Percentiles rank a stretch among this genome's conserved stretches.
Evolutionary conservation across 2,113 vertebrate species (phyloP).

Genomic region (Peromyscus maniculatus): DNA sequence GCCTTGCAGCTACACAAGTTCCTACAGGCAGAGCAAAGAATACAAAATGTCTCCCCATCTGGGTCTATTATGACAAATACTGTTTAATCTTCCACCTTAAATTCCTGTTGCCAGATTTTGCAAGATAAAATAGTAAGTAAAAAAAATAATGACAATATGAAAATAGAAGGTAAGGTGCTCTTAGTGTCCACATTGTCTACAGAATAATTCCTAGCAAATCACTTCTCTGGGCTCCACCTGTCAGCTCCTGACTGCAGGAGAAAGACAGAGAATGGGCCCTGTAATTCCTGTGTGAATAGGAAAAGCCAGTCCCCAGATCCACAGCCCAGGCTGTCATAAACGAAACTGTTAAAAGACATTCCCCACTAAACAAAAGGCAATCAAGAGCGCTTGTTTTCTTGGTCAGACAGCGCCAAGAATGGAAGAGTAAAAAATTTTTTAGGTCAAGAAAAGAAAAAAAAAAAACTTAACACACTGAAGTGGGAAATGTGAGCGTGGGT

Average conservation of each 20-base stretch:
- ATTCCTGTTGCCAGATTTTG: slow-evolving; percentile 85
- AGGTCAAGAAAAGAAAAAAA: background rate
- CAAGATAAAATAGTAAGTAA: slow-evolving; percentile 41
- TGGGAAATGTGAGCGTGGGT: background rate
- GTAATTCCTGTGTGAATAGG: slow-evolving; percentile 81
- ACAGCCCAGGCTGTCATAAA: slow-evolving; percentile 79
- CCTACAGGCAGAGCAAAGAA: slow-evolving; percentile 86
- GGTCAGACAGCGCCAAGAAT: slow-evolving; percentile 78
- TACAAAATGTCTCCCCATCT: slow-evolving; percentile 88
- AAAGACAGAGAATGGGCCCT: slow-evolving; percentile 82
- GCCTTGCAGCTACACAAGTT: slow-evolving; percentile 87
- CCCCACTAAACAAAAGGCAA: slow-evolving; percentile 69
- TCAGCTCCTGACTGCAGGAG: slow-evolving; percentile 81
- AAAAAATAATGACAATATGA: slow-evolving; percentile 83
- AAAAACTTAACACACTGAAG: background rate
- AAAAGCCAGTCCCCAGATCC: slow-evolving; percentile 84
- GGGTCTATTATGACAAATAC: slow-evolving; percentile 88
- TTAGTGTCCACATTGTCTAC: slow-evolving; percentile 86
- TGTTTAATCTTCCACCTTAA: slow-evolving; percentile 84
- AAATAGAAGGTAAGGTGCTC: slow-evolving; percentile 85
- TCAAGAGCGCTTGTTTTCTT: slow-evolving; percentile 70
- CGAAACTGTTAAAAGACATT: slow-evolving; percentile 83
- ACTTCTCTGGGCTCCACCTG: slow-evolving; percentile 81
- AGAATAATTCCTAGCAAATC: slow-evolving; percentile 88
- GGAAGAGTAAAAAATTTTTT: slow-evolving; percentile 69